Evolutionary conservation across 2,888 invertebrate species (phyloP), one percentile per base, ranked within the genome.

Genomic region (Synergus umbraculus): DNA sequence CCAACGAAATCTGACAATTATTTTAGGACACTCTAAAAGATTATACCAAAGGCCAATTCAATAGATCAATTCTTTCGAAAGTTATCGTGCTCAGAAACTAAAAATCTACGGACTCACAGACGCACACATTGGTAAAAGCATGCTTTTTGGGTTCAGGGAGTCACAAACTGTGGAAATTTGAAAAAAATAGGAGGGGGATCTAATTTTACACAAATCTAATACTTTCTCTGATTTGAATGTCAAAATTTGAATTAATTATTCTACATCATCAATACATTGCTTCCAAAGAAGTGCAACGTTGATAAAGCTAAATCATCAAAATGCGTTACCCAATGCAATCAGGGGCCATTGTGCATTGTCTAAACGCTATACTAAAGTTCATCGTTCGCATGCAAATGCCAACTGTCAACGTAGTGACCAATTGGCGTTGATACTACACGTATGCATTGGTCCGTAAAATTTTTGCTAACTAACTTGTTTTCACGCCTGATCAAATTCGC

Each of bases 381-480:
- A 85, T 87, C 86, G 84, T 86, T 87, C 86, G 84, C 82, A 88
- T 87, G 86, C 83, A 87, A 87, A 87, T 87, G 83, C 79, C 77
- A 67, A 79, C 76, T 80, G 81, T 79, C 80, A 82, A 82, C 84
- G 78, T 66, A 46, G 77, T 67, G 65, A 76, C 77, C 81, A 76
- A 83, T 83, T 78, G 78, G 78, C 76, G 78, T 78, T 60, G 79
- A 81, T 82, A 66, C 43, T 58, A 18, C 76, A 80, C 69, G 76
- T 58, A 77, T 64, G 15, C 67, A 54, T 49, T 41, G 54, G 66
- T 13, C 54, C 41, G 49, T 41, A 41, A 78, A 49, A 65, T 46
- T 41, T 65, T 54, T 65, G 77, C 37, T 73, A 73, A 73, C 73
- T 73, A 73, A 54, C 54, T n/a, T 37, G n/a, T 49, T 41, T 54